Evolutionary conservation across 2,113 vertebrate genomes (phyloP), one percentile per base, ranked within the genome.

Genomic region (Otis tarda): DNA sequence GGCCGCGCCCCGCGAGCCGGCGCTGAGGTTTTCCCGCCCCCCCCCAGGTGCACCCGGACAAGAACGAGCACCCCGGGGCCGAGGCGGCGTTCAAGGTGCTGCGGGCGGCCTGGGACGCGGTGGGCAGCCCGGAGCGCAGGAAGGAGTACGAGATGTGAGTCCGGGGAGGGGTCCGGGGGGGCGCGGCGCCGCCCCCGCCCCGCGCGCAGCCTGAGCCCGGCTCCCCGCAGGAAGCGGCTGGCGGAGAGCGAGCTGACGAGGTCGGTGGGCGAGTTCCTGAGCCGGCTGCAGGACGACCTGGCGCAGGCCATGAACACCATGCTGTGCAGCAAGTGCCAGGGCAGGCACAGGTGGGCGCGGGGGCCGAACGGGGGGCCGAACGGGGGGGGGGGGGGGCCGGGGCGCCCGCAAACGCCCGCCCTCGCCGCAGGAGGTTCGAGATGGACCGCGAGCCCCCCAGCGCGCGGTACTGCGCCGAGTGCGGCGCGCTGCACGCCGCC

Each of bases 221-320:
- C 24, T 89, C 23, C 57, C 86, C 35, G 7, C 96, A 99, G 99
- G 96, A 99, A 99, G 95, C 98, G 97, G 56, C 98, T 99, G 98
- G 99, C 99, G 17, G 98, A 99, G 61, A 99, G 98, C 5, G 99
- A 99, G 92, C 98, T 99, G 88, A 98, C 98, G 17, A 98, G 98
- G 77, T 99, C 99, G 23, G 98, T 99, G 98, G 98, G 98, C 5
- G 99, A 99, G 89, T 99, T 99, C 95, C 98, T 99, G 80, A 98
- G 98, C 65, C 99, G 99, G 89, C 98, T 99, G 93, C 99, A 99
- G 97, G 99, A 99, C n/a, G 99, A 99, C 87, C 98, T 99, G 94
- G 98, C 98, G 77, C 99, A 99, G 83, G 99, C 99, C 96, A 99
- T 99, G 99, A 99, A 99, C 97, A 99, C 99, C 71, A 99, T 99